Percentiles rank a stretch among this genome's conserved stretches.
phyloP scores from a whole-genome alignment of 2,888 invertebrate species.

The Thereva unica region DNA sequence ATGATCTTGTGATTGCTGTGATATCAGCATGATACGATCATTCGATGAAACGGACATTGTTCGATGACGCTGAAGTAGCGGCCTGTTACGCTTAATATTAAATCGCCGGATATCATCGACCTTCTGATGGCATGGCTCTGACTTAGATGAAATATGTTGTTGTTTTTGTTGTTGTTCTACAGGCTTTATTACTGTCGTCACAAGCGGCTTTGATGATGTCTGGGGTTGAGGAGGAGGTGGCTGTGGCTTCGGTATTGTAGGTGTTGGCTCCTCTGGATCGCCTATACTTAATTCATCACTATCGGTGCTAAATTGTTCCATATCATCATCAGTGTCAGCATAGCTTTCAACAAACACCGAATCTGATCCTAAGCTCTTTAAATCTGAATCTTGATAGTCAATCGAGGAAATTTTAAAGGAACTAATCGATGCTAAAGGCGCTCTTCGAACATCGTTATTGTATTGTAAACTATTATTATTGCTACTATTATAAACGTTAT shows the following conservation, averaged over 20 bases:
- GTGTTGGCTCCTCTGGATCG: slow-evolving; percentile 39
- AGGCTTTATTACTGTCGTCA: neutral
- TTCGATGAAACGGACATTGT: slow-evolving; percentile 52
- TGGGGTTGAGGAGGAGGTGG: no score
- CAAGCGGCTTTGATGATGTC: neutral
- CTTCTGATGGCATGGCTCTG: slow-evolving; percentile 28
- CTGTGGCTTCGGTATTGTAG: slow-evolving; percentile 18
- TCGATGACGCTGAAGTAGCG: slow-evolving; percentile 53
- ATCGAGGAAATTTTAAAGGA: slow-evolving; percentile 74
- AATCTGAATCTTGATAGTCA: slow-evolving; percentile 71
- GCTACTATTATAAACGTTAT: slow-evolving; percentile 37
- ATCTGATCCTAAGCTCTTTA: slow-evolving; percentile 74
- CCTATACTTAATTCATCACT: slow-evolving; percentile 65
- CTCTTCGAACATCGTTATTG: slow-evolving; percentile 54
- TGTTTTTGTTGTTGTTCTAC: neutral
- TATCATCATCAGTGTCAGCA: slow-evolving; percentile 80
- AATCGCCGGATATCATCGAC: slow-evolving; percentile 6
- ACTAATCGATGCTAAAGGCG: slow-evolving; percentile 79
- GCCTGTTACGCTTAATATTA: slow-evolving; percentile 37
- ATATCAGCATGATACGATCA: slow-evolving; percentile 45
- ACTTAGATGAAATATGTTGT: slow-evolving; percentile 45
- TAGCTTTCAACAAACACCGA: slow-evolving; percentile 77
- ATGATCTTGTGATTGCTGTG: slow-evolving; percentile 37
- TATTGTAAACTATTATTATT: slow-evolving; percentile 37
- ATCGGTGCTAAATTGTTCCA: slow-evolving; percentile 82